Evolutionary conservation across 2,888 invertebrate species (phyloP).

Genomic region (Schizaphis graminum): DNA sequence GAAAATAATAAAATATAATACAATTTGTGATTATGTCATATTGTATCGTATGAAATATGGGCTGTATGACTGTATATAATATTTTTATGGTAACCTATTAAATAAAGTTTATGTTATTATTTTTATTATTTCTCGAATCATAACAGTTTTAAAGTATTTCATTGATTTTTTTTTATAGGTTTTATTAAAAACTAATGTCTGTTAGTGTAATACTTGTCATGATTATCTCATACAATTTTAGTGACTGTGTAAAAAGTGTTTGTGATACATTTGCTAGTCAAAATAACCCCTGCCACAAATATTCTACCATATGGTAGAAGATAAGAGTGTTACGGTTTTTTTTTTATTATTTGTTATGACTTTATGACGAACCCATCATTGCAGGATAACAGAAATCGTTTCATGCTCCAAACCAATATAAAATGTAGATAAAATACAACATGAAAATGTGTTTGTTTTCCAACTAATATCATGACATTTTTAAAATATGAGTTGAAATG

Average conservation of each 20-base stretch:
- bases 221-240: not conserved
- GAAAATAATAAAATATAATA: not conserved
- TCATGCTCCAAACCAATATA: not conserved
- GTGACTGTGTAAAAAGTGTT: not conserved
- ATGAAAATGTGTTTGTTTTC: not conserved
- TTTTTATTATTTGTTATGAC: not conserved
- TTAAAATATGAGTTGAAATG: not conserved
- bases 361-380: not conserved
- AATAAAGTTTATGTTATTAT: not conserved
- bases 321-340: slow-evolving; percentile 3
- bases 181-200: not conserved
- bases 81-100: not conserved
- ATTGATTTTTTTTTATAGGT: not conserved
- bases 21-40: not conserved
- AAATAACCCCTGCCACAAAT: not conserved
- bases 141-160: not conserved
- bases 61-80: not conserved
- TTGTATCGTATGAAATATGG: not conserved
- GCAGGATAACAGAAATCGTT: not conserved
- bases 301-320: not conserved
- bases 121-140: not conserved
- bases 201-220: not conserved
- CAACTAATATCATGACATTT: not conserved
- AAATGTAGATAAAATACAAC: not conserved
- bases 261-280: slow-evolving; percentile 14